Conservation (phyloP, 2,797 vertebrate species). For the Coregonus sp. region DNA sequence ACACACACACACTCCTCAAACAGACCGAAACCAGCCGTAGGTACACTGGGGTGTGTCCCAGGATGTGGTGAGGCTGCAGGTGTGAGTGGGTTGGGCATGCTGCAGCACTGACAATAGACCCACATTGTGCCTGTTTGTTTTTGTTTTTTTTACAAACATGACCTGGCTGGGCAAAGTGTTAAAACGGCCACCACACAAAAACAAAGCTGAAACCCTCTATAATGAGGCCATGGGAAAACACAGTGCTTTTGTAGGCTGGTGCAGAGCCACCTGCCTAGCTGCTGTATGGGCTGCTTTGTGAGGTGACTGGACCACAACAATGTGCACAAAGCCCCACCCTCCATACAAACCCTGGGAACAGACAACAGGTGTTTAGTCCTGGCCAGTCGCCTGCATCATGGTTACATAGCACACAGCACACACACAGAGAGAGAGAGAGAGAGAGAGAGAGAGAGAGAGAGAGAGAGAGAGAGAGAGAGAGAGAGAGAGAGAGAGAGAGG, state of each 20-base stretch:
- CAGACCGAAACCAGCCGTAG: not conserved
- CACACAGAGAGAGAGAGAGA: not conserved
- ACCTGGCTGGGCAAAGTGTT: constrained; percentile 24
- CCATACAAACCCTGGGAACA: constrained; percentile 35
- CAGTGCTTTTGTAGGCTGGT: constrained; percentile 18
- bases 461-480: not conserved
- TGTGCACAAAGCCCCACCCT: constrained; percentile 22
- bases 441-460: not conserved
- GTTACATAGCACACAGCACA: not conserved
- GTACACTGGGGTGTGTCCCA: not conserved
- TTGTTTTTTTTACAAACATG: constrained; percentile 9
- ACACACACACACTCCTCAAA: constrained; percentile 17
- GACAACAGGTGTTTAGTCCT: constrained; percentile 41
- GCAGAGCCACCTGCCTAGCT: constrained; percentile 32
- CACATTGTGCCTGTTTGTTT: constrained; percentile 28
- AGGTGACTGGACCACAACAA: constrained; percentile 32
- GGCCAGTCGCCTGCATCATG: constrained; percentile 14
- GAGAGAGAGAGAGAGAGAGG: not conserved
- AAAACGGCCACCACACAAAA: constrained; percentile 21
- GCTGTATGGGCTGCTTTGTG: constrained; percentile 22
- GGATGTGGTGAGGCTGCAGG: constrained; percentile 63
- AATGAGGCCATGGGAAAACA: constrained; percentile 19
- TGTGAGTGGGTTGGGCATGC: constrained; percentile 44
- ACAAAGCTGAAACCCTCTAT: constrained; percentile 11
- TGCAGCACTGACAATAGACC: constrained; percentile 48